Evolutionary conservation across 2,113 vertebrate genomes (phyloP).

Genomic region (Oophaga pumilio): DNA sequence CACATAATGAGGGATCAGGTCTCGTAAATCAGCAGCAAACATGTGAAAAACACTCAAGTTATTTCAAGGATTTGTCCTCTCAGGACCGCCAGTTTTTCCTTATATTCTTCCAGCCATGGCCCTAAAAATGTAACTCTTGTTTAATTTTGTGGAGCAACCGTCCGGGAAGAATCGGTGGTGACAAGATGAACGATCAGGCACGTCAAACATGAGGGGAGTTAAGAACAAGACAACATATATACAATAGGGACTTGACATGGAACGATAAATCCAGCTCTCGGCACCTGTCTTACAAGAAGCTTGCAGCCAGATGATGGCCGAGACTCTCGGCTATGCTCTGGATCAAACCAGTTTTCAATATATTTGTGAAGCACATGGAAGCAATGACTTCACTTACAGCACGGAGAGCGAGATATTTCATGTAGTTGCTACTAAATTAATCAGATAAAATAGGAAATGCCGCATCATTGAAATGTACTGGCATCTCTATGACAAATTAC

Average conservation of each 20-base stretch:
- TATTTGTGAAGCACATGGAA: conserved; percentile 12
- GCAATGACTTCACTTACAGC: neutral
- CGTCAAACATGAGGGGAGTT: neutral
- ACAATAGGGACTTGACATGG: neutral
- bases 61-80: neutral
- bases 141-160: neutral
- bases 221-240: neutral
- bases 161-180: neutral
- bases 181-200: neutral
- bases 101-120: neutral
- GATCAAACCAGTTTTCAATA: conserved; percentile 9
- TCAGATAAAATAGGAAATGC: no score
- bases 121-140: neutral
- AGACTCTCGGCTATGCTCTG: neutral
- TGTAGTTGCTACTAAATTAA: neutral
- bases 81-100: neutral
- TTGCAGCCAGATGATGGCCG: conserved; percentile 14
- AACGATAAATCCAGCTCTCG: conserved; percentile 16
- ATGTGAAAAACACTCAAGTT: neutral
- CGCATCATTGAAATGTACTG: no score
- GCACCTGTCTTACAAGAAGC: conserved; percentile 16
- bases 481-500: no score
- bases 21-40: neutral
- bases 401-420: neutral
- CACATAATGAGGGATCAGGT: neutral